A percentile compares a stretch with the other conserved stretches of the same genome.
phyloP scores from a whole-genome alignment of 1,140 invertebrate genomes.

The Elymnias hypermnestra region DNA sequence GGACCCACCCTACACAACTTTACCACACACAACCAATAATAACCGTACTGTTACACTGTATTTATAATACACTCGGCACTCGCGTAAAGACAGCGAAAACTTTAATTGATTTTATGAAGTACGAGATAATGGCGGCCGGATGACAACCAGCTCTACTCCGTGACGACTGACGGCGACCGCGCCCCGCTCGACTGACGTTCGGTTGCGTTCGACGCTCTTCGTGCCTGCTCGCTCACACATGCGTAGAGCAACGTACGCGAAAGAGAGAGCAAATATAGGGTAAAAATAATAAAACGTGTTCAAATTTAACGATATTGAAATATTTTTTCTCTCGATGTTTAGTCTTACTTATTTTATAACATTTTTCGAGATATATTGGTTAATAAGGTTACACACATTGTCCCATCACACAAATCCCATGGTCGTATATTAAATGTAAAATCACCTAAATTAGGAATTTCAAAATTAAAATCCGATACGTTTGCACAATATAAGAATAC shows the following conservation, averaged over 20 bases:
- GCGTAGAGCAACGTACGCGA: conserved; percentile 57
- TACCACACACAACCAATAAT: conserved; percentile 64
- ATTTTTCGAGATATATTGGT: too few relatives aligned
- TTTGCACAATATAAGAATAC: too few relatives aligned
- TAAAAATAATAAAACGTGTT: conserved; percentile 10
- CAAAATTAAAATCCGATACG: too few relatives aligned
- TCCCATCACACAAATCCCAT: too few relatives aligned
- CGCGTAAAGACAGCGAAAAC: conserved; percentile 55
- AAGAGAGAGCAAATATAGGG: conserved; percentile 47
- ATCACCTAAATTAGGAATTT: too few relatives aligned
- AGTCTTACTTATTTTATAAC: too few relatives aligned
- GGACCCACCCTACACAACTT: conserved; percentile 65
- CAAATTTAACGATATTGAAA: background rate
- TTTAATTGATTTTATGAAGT: conserved; percentile 71
- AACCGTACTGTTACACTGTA: conserved; percentile 67
- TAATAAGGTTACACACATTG: too few relatives aligned
- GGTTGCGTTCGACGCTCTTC: conserved; percentile 59
- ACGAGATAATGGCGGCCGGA: conserved; percentile 72
- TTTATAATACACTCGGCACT: conserved; percentile 47
- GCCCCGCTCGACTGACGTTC: conserved; percentile 75
- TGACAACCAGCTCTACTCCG: conserved; percentile 72
- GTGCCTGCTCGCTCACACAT: conserved; percentile 72
- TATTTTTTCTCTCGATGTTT: conserved; percentile 1
- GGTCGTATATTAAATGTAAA: too few relatives aligned
- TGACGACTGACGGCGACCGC: conserved; percentile 73